Base-by-base conservation (phyloP, 2,797 vertebrate species). In the Oreonectes daqikongensis region DNA sequence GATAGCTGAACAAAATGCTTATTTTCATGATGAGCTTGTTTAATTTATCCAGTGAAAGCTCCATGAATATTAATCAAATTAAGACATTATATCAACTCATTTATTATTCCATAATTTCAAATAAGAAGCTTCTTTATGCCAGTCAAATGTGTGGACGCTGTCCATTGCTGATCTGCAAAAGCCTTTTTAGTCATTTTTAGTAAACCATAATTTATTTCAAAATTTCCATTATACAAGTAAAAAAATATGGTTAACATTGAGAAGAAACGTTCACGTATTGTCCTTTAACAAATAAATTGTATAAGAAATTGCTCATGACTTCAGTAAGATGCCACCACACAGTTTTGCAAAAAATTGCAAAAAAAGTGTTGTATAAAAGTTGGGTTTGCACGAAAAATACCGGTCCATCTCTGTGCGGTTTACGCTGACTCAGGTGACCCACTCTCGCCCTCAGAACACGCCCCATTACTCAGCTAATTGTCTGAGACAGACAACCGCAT, bases 391-490 rank as follows among this genome's bases (percentile, higher is more conserved):
- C 32, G 1, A 61, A 35, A 35, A 12, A 10, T 40, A 42, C 3
- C 10, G 40, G 10, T 42, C 40, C 40, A 32, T 1, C 1, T 17
- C 17, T 15, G 24, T 14, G 26, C 14, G 8, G 20, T 15, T 68
- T 46, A 38, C 15, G 10, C 61, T 65, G 53, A 67, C 64, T 76
- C 65, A 38, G 28, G 64, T 69, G 53, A 59, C 64, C 65, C 14
- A 5, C 24, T 76, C 32, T 12, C 35, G 32, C 72, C 60, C 32
- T 22, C 26, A 65, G 28, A 76, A 38, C 64, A 60, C 53, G 46
- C 64, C 38, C 52, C 28, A 75, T 75, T 75, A 59, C 74, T 69
- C 65, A 60, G 6, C 40, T 60, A 76, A 76, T 69, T 50, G 40
- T 68, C 40, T 24, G 52, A 68, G 52, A 69, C 65, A 38, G 40